Conservation (phyloP, 1,140 invertebrate genomes). For the Tetragnatha versicolor region DNA sequence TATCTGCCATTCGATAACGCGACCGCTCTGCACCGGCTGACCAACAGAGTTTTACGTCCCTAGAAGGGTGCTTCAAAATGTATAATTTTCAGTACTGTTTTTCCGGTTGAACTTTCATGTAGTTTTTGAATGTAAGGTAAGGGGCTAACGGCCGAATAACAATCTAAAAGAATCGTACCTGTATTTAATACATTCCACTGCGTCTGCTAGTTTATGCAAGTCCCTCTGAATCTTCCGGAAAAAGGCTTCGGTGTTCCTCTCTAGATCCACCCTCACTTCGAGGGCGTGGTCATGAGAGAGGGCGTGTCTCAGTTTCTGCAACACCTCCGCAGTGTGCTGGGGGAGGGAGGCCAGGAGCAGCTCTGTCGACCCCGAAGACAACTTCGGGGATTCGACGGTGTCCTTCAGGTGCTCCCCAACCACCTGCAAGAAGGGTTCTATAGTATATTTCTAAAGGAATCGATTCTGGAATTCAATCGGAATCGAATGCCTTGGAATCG, state of each 20-base stretch:
- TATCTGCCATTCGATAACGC: too few relatives aligned
- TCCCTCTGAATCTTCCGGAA: slow-evolving; percentile 10
- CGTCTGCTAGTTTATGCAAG: neutral
- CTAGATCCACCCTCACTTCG: neutral
- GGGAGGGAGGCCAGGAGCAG: neutral
- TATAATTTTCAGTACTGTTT: too few relatives aligned
- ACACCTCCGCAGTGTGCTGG: neutral
- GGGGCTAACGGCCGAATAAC: too few relatives aligned
- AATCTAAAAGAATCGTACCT: too few relatives aligned
- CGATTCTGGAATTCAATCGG: too few relatives aligned
- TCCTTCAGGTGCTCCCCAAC: slow-evolving; percentile 30
- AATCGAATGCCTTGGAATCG: too few relatives aligned
- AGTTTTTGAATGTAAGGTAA: too few relatives aligned
- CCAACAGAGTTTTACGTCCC: too few relatives aligned
- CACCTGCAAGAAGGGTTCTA: neutral
- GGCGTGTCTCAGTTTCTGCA: neutral
- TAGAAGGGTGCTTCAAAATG: too few relatives aligned
- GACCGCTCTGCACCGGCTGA: too few relatives aligned
- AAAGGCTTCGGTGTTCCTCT: neutral
- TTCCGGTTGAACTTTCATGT: too few relatives aligned
- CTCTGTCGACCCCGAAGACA: neutral
- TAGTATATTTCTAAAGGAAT: neutral
- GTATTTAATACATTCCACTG: too few relatives aligned
- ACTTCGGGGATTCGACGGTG: slow-evolving; percentile 19
- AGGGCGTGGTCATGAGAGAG: slow-evolving; percentile 1